A percentile compares a stretch with the other conserved stretches of the same genome.
Conservation (phyloP, 2,888 invertebrate species). For the Harpalus rubripes region DNA sequence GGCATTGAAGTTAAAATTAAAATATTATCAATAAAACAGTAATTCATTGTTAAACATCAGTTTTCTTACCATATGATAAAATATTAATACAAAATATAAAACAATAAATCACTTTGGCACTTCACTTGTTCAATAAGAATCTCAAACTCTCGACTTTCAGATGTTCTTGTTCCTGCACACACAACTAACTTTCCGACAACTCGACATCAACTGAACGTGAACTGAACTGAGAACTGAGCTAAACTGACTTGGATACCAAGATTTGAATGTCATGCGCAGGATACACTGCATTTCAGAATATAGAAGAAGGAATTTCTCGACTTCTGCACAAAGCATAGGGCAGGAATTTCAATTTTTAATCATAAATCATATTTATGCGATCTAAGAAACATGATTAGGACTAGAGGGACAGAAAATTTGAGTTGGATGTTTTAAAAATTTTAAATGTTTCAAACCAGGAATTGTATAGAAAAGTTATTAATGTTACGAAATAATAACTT, state of each 20-base stretch:
- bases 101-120: background rate
- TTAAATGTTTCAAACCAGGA: too few relatives aligned
- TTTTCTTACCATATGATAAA: background rate
- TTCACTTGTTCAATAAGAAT: constrained; percentile 9
- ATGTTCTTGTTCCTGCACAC: background rate
- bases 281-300: constrained; percentile 12
- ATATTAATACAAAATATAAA: background rate
- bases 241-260: background rate
- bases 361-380: too few relatives aligned
- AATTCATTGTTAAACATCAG: background rate
- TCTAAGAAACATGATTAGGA: too few relatives aligned
- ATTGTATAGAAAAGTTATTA: too few relatives aligned
- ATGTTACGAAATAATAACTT: too few relatives aligned
- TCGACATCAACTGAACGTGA: constrained; percentile 18
- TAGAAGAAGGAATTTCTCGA: background rate
- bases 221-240: too few relatives aligned
- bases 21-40: background rate
- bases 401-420: too few relatives aligned
- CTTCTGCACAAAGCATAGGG: too few relatives aligned
- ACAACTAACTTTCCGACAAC: background rate
- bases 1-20: constrained; percentile 6
- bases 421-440: too few relatives aligned
- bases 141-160: background rate
- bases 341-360: too few relatives aligned
- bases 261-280: constrained; percentile 22